Base-by-base conservation (phyloP, 2,113 vertebrate genomes). In the Mormyrus iriodes region DNA sequence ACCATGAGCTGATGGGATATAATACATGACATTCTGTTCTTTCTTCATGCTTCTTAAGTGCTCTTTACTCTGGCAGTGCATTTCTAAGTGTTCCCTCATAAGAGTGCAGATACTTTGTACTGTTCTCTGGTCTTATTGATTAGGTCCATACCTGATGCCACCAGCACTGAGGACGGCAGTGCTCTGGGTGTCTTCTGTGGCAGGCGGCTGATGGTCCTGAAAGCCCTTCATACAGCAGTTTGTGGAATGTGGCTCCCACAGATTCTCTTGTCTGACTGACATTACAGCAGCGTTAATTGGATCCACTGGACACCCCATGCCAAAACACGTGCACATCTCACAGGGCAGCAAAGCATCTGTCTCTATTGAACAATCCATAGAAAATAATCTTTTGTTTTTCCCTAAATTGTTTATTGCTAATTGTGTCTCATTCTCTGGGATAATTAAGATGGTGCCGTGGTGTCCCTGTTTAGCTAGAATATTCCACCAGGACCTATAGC, bases 401-500 rank as follows among this genome's bases (percentile, higher is more conserved):
- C 89, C 83, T 91, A 93, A 93, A 95, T 93, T 88, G 91, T 92
- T 96, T 93, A 94, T 92, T 88, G 92, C 95, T 96, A 95, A 95
- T 95, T 95, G 94, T 95, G 93, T 94, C 93, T 94, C 91, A 35
- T 88, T 93, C 93, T 89, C 69, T 79, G 92, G 93, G 91, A 92
- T 96, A 95, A 95, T 96, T 95, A 95, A 94, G 92, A 93, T 91
- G 93, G 94, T 93, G 92, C 93, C 90, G 93, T 91, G 39, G 13
- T 91, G 92, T 92, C 92, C 93, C 92, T 91, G 90, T 94, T 92
- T 93, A 90, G 93, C 93, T 91, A 86, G 48, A 46, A 90, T 93
- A 91, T 94, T 94, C 94, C 93, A 93, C 93, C 85, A 93, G 95
- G 93, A 90, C 17, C 92, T 46, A 88, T 91, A 93, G 94, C 94